Conservation (phyloP, 2,113 vertebrate genomes). For the Trinectes maculatus region DNA sequence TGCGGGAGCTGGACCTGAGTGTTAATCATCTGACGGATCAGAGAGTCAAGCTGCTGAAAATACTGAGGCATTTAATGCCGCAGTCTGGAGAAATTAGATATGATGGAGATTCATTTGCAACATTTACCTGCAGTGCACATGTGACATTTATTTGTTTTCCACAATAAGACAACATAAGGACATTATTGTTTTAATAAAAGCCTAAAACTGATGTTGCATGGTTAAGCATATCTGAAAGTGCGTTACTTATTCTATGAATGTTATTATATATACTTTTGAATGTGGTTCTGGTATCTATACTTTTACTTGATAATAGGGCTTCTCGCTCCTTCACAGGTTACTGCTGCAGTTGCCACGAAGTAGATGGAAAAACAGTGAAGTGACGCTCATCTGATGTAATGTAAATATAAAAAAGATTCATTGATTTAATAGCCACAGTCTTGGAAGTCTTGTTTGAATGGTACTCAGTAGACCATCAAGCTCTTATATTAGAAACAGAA, state of each 20-base stretch:
- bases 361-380: not conserved
- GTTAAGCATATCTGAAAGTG: too few species aligned
- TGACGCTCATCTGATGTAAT: not conserved
- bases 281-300: not conserved
- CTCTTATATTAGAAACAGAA: too few species aligned
- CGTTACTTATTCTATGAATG: too few species aligned
- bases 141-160: too few species aligned
- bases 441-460: not conserved
- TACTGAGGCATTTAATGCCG: conserved; percentile 10
- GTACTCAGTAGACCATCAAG: too few species aligned
- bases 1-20: conserved; percentile 43
- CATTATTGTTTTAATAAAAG: too few species aligned
- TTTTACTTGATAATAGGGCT: too few species aligned
- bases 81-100: too few species aligned
- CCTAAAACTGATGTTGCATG: too few species aligned
- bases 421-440: not conserved
- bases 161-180: too few species aligned
- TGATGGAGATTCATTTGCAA: too few species aligned
- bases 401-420: not conserved
- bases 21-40: conserved; percentile 50
- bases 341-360: not conserved
- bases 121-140: too few species aligned
- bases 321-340: not conserved
- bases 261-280: not conserved
- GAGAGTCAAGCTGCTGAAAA: conserved; percentile 24